Evolutionary conservation across 2,888 invertebrate species (phyloP), one percentile per base, ranked within the genome.

Genomic region (Zele albiditarsus): DNA sequence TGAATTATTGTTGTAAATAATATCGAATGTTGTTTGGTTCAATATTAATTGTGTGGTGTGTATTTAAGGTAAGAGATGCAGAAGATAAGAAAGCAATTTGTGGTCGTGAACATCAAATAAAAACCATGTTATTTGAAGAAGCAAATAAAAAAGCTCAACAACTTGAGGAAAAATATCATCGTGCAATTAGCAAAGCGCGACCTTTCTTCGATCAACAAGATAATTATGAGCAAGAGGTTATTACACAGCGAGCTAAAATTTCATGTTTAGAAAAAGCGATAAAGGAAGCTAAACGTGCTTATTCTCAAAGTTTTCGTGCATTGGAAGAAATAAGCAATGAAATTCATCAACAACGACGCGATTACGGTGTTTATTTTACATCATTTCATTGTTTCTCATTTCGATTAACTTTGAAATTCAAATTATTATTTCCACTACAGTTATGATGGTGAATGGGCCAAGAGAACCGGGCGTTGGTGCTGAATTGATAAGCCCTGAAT

Each of bases 261-360:
- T 94, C 95, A 83, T 93, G 93, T 80, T 90, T 98, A 16, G 96
- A 97, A 84, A 92, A 92, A 73, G 94, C 95, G 70, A 95, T 98
- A 66, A 91, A 93, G 20, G 92, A 93, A 84, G 94, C 96, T 1
- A 98, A 98, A 89, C 91, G 90, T 79, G 93, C 94, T 65, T 98
- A 98, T 89, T 92, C 96, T 1, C 93, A 93, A 78, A 95, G 97
- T 0, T 91, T 98, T 62, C 94, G 94, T 80, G 94, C 94, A 79
- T 91, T 98, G 33, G 98, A 98, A 89, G 93, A 94, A 81, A 98
- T 98, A 77, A 97, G 97, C 10, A 97, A 97, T 90, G 96, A 97
- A 86, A 97, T 97, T 80, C 97, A 97, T 87, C 90, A 91, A 86
- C 92, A 93, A 85, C 91, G 94, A 12, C 89, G 92, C 70, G 93